Base-by-base conservation (phyloP, 2,888 invertebrate species). In the Drosophila ustulata region DNA sequence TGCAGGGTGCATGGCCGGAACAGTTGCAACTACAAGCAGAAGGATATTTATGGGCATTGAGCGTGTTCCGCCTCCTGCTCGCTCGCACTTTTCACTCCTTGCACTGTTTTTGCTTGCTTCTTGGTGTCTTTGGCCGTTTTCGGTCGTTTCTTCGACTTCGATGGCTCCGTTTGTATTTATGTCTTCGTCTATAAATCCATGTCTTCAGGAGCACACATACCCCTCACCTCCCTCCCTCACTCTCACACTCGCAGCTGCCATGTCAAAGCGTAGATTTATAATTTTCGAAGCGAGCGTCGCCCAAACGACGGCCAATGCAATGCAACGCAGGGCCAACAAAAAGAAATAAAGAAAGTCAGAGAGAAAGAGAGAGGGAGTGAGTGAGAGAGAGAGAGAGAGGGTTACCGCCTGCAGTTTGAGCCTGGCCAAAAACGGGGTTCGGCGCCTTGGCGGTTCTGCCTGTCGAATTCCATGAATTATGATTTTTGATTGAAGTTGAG, bases 401-500 rank as follows among this genome's bases (percentile, higher is more conserved):
- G 26, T 34, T 55, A 39, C 13, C 58, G 47, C 13, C 9, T 69
- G 56, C 71, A 56, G 56, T 47, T 57, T 11, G 46, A 59, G 51
- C 41, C 51, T 37, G 58, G 69, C 61, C 52, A 66, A 55, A 64
- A 64, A 68, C 43, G 32, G 71, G 74, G 72, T 64, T 64, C 50
- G 66, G 59, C 67, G 53, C 56, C 66, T 71, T 57, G 52, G 53
- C 74, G 75, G 66, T 80, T 75, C 75, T 67, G 78, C 61, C 84
- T 89, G 90, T 90, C 90, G 82, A 82, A 82, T 80, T 79, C 66
- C 71, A 90, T 91, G 90, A 92, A 88, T 91, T 91, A 91, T 91
- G 92, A 91, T 91, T 91, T 91, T 92, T 91, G 91, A 92, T 91
- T 92, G 91, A 91, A 91, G 89, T 89, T 91, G 89, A 91, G 84